These are phyloP conservation scores for Melanerpes aurifrons DNA, from an alignment of 2,113 vertebrate species.

Conservation along the genomic window DNA sequence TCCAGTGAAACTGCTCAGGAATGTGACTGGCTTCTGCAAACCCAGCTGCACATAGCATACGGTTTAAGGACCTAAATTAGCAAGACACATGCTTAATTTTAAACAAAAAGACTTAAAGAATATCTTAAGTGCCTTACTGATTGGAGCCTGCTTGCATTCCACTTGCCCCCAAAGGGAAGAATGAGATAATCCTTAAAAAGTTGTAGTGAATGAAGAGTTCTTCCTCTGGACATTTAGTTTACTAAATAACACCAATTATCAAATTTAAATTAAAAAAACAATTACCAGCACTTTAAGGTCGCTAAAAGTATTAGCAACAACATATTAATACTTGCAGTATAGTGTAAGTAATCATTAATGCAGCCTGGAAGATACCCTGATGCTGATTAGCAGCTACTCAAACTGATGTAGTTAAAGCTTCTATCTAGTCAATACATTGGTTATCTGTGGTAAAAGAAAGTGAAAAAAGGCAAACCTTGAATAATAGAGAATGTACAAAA, in stretches of 20 bases:
- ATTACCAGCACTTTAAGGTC: neutral
- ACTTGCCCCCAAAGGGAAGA: neutral
- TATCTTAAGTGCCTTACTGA: neutral
- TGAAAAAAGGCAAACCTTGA: neutral
- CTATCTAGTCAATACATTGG: neutral
- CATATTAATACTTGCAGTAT: neutral
- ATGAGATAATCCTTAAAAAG: neutral
- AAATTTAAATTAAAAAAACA: neutral
- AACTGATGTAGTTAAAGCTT: neutral
- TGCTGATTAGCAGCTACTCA: neutral
- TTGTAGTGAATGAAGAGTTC: neutral
- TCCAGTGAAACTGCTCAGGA: neutral
- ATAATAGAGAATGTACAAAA: neutral
- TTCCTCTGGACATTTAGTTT: neutral
- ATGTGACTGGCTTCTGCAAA: neutral
- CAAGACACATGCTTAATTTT: neutral
- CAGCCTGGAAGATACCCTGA: neutral
- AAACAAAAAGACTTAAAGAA: neutral
- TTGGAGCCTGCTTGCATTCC: neutral
- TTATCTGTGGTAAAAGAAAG: neutral
- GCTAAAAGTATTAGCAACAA: neutral
- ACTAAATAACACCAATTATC: neutral
- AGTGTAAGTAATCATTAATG: neutral
- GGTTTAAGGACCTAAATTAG: neutral
- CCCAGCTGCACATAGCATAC: neutral